Conservation (phyloP, 2,113 vertebrate species). For the Haemorhous mexicanus region DNA sequence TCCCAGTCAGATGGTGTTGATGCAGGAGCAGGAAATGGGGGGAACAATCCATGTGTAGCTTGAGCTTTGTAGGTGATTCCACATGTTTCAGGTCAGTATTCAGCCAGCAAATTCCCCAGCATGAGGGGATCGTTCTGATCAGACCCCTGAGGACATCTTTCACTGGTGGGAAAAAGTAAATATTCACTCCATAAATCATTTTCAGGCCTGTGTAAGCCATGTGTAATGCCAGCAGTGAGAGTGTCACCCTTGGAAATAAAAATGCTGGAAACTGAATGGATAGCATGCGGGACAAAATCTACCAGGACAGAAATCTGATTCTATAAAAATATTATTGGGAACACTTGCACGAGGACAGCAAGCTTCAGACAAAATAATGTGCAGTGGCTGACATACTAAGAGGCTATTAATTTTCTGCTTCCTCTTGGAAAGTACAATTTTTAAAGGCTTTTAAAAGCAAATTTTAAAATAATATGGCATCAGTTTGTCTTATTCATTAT, state of each 20-base stretch:
- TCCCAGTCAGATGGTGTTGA: conserved; percentile 89
- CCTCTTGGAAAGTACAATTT: not conserved
- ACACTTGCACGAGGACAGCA: not conserved
- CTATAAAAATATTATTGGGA: not conserved
- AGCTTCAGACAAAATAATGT: not conserved
- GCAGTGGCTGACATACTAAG: not conserved
- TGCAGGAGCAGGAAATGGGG: conserved; percentile 38
- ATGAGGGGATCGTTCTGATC: not conserved
- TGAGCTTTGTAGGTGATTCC: not conserved
- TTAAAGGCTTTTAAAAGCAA: not conserved
- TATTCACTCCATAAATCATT: not conserved
- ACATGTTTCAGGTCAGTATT: not conserved
- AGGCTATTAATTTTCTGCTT: not conserved
- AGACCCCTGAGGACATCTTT: not conserved
- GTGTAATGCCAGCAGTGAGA: not conserved
- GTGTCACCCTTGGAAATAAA: not conserved
- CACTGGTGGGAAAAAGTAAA: not conserved
- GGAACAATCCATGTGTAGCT: conserved; percentile 73
- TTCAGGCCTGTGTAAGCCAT: not conserved
- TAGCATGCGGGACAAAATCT: not conserved
- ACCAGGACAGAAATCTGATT: not conserved
- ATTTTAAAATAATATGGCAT: not conserved
- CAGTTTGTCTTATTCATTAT: not conserved
- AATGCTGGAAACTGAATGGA: not conserved
- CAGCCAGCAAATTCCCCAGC: not conserved